Evolutionary conservation across 1,140 invertebrate species (phyloP).

Genomic region (Panagrolaimus sp.): DNA sequence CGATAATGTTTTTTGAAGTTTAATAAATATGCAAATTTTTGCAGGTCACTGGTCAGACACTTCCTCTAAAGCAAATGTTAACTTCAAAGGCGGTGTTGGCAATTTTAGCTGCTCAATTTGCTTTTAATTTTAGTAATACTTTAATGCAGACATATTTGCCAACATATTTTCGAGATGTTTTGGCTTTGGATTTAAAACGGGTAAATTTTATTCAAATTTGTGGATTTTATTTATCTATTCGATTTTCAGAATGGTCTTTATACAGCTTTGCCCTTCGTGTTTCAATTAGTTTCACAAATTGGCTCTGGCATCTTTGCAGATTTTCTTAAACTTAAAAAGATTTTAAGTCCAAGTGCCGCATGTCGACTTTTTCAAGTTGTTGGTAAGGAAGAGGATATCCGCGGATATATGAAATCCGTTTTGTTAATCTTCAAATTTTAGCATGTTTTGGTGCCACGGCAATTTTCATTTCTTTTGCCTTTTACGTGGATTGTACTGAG

Average conservation of each 20-base stretch:
- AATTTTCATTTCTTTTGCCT: neutral
- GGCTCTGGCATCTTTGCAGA: conserved; percentile 18
- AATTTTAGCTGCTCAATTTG: no score
- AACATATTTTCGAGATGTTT: no score
- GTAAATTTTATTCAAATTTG: no score
- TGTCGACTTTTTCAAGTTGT: conserved; percentile 33
- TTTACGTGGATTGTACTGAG: conserved; percentile 28
- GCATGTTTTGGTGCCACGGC: conserved; percentile 23
- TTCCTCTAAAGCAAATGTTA: no score
- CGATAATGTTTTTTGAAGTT: no score
- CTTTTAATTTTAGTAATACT: no score
- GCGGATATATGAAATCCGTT: neutral
- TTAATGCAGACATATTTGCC: no score
- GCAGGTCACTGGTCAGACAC: no score
- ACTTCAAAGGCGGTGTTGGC: no score
- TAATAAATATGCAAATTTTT: no score
- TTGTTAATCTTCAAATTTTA: conserved; percentile 14
- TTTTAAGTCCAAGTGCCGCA: conserved; percentile 23
- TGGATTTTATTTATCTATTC: no score
- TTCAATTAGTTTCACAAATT: conserved; percentile 30
- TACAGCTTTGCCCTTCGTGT: conserved; percentile 31
- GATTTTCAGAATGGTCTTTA: conserved; percentile 41
- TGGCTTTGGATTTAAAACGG: no score
- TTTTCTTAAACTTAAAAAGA: conserved; percentile 18
- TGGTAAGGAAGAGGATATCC: conserved; percentile 19